phyloP scores from a whole-genome alignment of 1,140 invertebrate genomes.

The Drosophila parvula region DNA sequence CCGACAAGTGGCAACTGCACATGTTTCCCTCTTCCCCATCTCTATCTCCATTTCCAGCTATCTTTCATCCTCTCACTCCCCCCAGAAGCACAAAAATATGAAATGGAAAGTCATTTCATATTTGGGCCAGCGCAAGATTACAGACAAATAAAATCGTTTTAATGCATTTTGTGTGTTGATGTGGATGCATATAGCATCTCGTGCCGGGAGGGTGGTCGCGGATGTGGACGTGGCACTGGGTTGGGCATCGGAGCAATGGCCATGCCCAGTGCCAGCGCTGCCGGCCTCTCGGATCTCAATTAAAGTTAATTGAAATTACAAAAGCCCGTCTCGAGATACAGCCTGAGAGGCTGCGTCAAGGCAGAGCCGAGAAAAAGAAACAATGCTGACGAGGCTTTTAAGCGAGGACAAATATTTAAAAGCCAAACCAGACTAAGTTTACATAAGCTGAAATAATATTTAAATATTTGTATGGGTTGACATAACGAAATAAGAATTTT shows the following conservation, averaged over 20 bases:
- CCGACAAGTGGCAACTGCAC: constrained; percentile 56
- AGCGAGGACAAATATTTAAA: constrained; percentile 26
- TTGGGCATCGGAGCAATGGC: constrained; percentile 36
- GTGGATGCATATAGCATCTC: constrained; percentile 18
- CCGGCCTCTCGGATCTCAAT: constrained; percentile 47
- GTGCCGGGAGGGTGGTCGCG: constrained; percentile 13
- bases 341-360: constrained; percentile 20
- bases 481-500: background rate
- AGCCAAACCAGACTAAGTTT: background rate
- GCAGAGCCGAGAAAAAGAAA: constrained; percentile 18
- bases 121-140: constrained; percentile 57
- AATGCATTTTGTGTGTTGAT: constrained; percentile 57
- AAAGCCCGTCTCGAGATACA: constrained; percentile 41
- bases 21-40: constrained; percentile 14
- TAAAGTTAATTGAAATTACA: constrained; percentile 60
- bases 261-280: constrained; percentile 29
- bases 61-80: constrained; percentile 18
- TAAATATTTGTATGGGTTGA: background rate
- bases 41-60: background rate
- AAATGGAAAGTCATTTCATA: constrained; percentile 49
- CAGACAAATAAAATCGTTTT: constrained; percentile 57
- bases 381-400: constrained; percentile 36
- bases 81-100: constrained; percentile 28
- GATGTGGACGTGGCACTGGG: background rate
- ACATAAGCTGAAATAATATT: background rate